phyloP scores from a whole-genome alignment of 2,797 vertebrate genomes.

The Cirrhinus molitorella region DNA sequence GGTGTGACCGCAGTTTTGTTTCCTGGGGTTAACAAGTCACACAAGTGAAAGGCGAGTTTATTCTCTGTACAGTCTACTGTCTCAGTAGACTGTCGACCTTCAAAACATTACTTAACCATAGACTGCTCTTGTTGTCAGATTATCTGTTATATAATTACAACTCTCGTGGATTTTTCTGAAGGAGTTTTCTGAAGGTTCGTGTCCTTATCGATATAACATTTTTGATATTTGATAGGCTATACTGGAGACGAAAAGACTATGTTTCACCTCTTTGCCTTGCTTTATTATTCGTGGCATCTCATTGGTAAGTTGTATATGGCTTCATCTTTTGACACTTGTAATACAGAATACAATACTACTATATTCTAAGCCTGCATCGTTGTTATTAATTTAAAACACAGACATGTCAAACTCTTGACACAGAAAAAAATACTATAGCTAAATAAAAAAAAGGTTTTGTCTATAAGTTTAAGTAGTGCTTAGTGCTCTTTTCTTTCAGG shows the following conservation, averaged over 20 bases:
- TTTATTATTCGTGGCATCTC: not conserved
- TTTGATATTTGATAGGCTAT: not conserved
- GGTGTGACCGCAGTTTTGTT: too few relatives aligned
- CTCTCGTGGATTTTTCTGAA: not conserved
- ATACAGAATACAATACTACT: too few relatives aligned
- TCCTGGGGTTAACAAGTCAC: not conserved
- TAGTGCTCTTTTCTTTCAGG: too few relatives aligned
- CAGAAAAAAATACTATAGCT: too few relatives aligned
- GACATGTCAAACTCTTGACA: not conserved
- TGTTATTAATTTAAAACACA: not conserved
- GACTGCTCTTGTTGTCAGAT: not conserved
- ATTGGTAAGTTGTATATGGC: not conserved
- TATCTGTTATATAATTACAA: not conserved
- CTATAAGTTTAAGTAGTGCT: too few relatives aligned
- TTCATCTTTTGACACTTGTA: not conserved
- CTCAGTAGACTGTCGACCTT: not conserved
- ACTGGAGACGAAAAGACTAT: not conserved
- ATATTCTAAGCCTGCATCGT: not conserved
- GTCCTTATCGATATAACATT: not conserved
- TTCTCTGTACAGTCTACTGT: too few relatives aligned
- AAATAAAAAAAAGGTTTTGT: too few relatives aligned
- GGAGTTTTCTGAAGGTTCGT: not conserved
- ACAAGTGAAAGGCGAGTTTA: not conserved
- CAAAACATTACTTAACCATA: not conserved
- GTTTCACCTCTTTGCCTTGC: not conserved